Evolutionary conservation across 2,113 vertebrate genomes (phyloP).

Genomic region (Salvelinus sp.): DNA sequence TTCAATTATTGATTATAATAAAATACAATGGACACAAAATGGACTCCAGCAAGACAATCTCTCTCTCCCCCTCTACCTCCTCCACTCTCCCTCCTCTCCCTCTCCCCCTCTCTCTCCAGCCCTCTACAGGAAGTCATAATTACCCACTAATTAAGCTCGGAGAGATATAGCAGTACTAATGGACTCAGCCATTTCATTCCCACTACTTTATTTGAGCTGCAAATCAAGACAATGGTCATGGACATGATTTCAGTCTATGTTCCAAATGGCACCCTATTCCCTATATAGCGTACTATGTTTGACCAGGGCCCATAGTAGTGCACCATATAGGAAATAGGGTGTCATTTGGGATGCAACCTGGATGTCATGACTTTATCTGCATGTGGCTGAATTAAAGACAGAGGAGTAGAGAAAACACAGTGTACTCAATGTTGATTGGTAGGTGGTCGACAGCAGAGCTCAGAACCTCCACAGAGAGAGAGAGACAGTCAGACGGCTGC

Average conservation of each 20-base stretch:
- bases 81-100: background rate
- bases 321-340: no score
- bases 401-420: slow-evolving; percentile 35
- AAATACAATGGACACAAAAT: no score
- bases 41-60: no score
- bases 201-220: slow-evolving; percentile 57
- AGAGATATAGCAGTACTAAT: slow-evolving; percentile 64
- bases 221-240: slow-evolving; percentile 47
- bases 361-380: slow-evolving; percentile 51
- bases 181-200: slow-evolving; percentile 56
- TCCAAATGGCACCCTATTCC: background rate
- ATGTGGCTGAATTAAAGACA: slow-evolving; percentile 54
- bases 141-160: slow-evolving; percentile 66
- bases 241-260: no score
- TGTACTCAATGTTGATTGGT: slow-evolving; percentile 19
- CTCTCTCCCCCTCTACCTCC: background rate
- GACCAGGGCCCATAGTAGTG: slow-evolving; percentile 24
- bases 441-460: slow-evolving; percentile 35
- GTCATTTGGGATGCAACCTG: no score
- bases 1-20: no score
- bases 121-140: slow-evolving; percentile 58
- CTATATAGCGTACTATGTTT: slow-evolving; percentile 24
- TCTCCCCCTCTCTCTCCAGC: slow-evolving; percentile 18
- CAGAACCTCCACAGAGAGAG: slow-evolving; percentile 36
- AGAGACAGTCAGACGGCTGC: background rate